These are phyloP conservation scores for Columba livia DNA, from an alignment of 2,113 vertebrate species.

Conservation along the genomic window DNA sequence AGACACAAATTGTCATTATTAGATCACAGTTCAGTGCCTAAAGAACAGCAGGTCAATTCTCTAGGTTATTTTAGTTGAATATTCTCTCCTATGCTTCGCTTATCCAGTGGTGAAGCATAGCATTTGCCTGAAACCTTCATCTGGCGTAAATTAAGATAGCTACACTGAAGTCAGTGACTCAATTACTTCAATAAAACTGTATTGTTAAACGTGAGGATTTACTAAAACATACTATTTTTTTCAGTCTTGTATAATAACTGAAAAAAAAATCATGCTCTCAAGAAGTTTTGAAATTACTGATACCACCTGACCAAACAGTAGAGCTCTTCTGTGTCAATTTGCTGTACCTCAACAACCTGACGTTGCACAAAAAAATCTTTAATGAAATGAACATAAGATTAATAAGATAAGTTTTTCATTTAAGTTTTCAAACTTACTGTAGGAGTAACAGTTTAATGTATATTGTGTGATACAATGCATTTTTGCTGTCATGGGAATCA, in stretches of 20 bases:
- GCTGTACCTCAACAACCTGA: not conserved
- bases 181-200: not conserved
- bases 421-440: not conserved
- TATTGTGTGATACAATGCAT: not conserved
- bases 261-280: not conserved
- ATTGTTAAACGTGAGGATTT: not conserved
- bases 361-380: not conserved
- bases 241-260: not conserved
- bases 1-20: not conserved
- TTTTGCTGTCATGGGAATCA: not conserved
- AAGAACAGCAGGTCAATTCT: not conserved
- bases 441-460: not conserved
- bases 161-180: not conserved
- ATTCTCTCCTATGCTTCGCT: not conserved
- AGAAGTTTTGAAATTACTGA: not conserved
- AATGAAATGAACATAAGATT: not conserved
- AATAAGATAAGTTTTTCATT: not conserved
- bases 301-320: not conserved
- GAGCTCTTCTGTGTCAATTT: not conserved
- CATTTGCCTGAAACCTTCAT: not conserved
- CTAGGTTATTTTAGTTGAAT: not conserved
- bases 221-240: not conserved
- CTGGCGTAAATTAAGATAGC: not conserved
- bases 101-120: not conserved
- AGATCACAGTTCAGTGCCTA: not conserved